Evolutionary conservation across 2,888 invertebrate genomes (phyloP).

Genomic region (Agrotis exclamationis): DNA sequence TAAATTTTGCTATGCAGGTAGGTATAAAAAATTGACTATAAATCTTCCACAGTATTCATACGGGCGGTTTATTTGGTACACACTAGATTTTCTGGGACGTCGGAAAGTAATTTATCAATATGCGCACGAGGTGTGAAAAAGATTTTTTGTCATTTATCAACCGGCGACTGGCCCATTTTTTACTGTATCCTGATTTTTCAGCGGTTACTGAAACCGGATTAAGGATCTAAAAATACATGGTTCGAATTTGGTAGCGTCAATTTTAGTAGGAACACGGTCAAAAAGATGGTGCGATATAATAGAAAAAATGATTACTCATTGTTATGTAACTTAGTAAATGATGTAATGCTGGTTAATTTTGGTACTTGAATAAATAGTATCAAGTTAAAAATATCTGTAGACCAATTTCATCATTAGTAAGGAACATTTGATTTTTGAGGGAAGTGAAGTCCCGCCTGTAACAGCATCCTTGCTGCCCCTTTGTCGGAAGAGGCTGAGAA

Average conservation of each 20-base stretch:
- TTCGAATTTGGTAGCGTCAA: background rate
- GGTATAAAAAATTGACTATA: conserved; percentile 22
- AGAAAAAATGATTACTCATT: no score
- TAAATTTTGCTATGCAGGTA: conserved; percentile 25
- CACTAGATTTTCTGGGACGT: conserved; percentile 41
- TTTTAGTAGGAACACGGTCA: background rate
- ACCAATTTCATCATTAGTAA: no score
- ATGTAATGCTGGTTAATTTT: no score
- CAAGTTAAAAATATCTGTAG: no score
- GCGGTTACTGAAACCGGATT: background rate
- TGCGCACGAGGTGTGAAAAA: conserved; percentile 39
- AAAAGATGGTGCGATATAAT: background rate
- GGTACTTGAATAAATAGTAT: no score
- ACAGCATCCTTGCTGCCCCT: no score
- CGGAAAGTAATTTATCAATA: conserved; percentile 52
- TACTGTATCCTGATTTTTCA: conserved; percentile 15
- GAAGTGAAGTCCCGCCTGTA: no score
- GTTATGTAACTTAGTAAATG: no score
- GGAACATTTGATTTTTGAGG: no score
- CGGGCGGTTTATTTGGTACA: conserved; percentile 28
- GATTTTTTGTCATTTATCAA: conserved; percentile 42
- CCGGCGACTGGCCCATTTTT: conserved; percentile 24
- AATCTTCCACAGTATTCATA: conserved; percentile 35
- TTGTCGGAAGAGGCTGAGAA: no score
- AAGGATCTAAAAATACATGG: background rate